A percentile compares a stretch with the other conserved stretches of the same genome.
Evolutionary conservation across 1,140 invertebrate species (phyloP).

Genomic region (Papilio polyxenes): DNA sequence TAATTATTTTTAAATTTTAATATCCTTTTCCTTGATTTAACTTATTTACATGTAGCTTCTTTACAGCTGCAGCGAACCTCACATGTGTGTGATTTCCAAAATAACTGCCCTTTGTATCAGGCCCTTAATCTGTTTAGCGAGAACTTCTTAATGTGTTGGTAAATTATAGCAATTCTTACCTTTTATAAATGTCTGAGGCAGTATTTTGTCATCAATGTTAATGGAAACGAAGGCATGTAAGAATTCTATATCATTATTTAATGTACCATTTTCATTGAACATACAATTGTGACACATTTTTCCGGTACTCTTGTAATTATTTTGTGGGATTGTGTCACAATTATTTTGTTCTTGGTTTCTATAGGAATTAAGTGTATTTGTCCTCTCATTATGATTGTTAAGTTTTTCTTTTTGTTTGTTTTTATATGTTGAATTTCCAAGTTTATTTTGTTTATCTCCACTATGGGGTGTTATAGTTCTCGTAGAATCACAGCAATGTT

Average conservation of each 20-base stretch:
- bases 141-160: not conserved
- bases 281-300: constrained; percentile 55
- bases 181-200: constrained; percentile 68
- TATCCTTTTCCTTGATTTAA: too few species aligned
- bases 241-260: constrained; percentile 57
- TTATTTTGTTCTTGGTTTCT: constrained; percentile 36
- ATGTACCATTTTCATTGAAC: constrained; percentile 41
- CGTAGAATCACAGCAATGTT: constrained; percentile 53
- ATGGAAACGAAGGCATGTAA: constrained; percentile 70
- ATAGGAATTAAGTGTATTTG: constrained; percentile 29
- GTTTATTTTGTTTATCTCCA: constrained; percentile 30
- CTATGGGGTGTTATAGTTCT: constrained; percentile 42
- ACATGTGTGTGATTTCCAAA: too few species aligned
- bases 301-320: not conserved
- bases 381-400: constrained; percentile 14
- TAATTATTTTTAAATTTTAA: too few species aligned
- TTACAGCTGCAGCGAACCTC: too few species aligned
- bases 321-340: not conserved
- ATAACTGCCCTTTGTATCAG: too few species aligned
- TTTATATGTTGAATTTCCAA: constrained; percentile 6
- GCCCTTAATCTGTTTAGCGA: too few species aligned
- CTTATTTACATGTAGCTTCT: too few species aligned
- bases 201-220: constrained; percentile 65
- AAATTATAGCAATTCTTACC: constrained; percentile 52
- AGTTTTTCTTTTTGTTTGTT: constrained; percentile 40